phyloP scores from a whole-genome alignment of 2,888 invertebrate genomes.

The Lampropteryx suffumata region DNA sequence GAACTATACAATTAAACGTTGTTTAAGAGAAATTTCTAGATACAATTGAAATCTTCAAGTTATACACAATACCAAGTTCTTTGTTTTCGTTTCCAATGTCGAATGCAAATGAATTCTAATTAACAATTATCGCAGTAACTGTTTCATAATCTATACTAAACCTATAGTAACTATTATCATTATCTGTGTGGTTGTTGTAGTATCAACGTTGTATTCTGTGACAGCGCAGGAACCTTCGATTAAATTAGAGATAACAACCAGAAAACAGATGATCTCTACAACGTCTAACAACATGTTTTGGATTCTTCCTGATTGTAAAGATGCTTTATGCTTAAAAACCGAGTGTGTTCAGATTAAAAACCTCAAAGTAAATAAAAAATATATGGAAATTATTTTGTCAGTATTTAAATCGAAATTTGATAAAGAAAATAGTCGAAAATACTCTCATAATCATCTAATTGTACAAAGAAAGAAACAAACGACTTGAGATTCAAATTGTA shows the following conservation, averaged over 20 bases:
- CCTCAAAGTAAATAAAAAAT: too few relatives aligned
- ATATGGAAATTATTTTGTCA: too few relatives aligned
- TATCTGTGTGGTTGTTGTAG: neutral
- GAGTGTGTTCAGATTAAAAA: too few relatives aligned
- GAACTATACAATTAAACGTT: too few relatives aligned
- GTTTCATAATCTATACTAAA: constrained; percentile 18
- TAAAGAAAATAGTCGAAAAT: too few relatives aligned
- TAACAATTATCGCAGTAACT: constrained; percentile 11
- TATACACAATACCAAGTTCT: constrained; percentile 9
- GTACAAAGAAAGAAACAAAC: too few relatives aligned
- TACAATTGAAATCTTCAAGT: neutral
- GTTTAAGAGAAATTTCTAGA: too few relatives aligned
- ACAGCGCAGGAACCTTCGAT: constrained; percentile 2
- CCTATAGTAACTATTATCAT: constrained; percentile 4
- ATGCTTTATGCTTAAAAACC: too few relatives aligned
- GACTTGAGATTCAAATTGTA: too few relatives aligned
- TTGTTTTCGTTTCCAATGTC: constrained; percentile 28
- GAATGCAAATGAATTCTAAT: constrained; percentile 28
- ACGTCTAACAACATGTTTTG: too few relatives aligned
- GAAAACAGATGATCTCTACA: neutral
- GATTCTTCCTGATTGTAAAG: neutral
- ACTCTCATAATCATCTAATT: too few relatives aligned
- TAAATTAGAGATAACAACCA: constrained; percentile 10
- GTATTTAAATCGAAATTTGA: too few relatives aligned
- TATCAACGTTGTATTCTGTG: constrained; percentile 3